Percentiles rank a stretch among this genome's conserved stretches.
These are phyloP conservation scores for Pseudomugil gertrudae DNA, from an alignment of 2,797 vertebrate species.

Conservation along the genomic window DNA sequence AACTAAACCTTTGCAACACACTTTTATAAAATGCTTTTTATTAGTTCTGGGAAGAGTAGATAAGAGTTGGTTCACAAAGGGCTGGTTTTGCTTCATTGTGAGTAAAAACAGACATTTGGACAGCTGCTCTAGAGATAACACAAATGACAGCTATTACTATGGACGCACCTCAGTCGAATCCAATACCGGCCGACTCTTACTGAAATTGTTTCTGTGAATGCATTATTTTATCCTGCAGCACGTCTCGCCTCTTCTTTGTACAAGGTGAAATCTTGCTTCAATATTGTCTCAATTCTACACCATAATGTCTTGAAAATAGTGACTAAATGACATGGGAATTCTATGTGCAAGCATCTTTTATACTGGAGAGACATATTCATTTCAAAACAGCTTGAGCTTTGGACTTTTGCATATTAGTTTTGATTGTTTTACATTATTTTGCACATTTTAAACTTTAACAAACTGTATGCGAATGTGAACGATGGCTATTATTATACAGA, in stretches of 20 bases:
- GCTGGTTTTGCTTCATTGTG: conserved; percentile 80
- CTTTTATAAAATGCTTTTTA: conserved; percentile 76
- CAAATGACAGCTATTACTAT: conserved; percentile 75
- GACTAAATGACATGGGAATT: conserved; percentile 64
- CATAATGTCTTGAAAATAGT: conserved; percentile 55
- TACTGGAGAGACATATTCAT: conserved; percentile 54
- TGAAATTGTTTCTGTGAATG: conserved; percentile 56
- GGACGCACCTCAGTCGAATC: conserved; percentile 75
- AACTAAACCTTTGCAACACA: conserved; percentile 73
- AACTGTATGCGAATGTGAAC: conserved; percentile 55
- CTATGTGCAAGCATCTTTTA: conserved; percentile 64
- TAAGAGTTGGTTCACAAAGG: conserved; percentile 77
- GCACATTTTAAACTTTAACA: conserved; percentile 51
- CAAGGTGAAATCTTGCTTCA: conserved; percentile 52
- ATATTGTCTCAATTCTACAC: conserved; percentile 56
- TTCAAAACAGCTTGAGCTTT: conserved; percentile 71
- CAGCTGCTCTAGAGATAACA: conserved; percentile 77
- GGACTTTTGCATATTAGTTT: conserved; percentile 83
- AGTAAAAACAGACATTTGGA: conserved; percentile 79
- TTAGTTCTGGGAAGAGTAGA: conserved; percentile 78
- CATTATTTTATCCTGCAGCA: conserved; percentile 48
- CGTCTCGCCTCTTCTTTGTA: conserved; percentile 39
- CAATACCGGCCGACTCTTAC: conserved; percentile 59
- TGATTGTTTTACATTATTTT: conserved; percentile 82
- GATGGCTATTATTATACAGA: conserved; percentile 59